These are phyloP conservation scores for Pseudanteris insignis DNA, from an alignment of 2,888 invertebrate genomes.

Conservation along the genomic window DNA sequence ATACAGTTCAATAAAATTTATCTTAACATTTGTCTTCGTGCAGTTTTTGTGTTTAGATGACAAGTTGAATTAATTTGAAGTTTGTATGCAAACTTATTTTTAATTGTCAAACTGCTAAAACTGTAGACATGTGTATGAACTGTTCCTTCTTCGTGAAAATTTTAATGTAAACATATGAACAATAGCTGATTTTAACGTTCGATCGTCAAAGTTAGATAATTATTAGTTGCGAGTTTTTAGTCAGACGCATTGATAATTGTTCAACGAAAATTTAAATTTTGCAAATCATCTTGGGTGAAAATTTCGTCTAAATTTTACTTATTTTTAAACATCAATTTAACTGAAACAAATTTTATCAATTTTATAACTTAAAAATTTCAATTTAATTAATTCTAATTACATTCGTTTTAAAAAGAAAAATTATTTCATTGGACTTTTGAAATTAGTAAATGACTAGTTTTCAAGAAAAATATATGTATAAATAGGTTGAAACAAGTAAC, in stretches of 20 bases:
- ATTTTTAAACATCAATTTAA: background rate
- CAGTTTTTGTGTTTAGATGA: too few species aligned
- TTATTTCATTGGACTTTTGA: too few species aligned
- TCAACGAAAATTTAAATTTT: background rate
- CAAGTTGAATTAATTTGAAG: slow-evolving; percentile 5
- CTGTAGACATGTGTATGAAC: slow-evolving; percentile 27
- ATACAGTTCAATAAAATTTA: too few species aligned
- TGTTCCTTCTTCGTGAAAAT: slow-evolving; percentile 28
- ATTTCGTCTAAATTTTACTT: background rate
- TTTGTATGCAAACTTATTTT: slow-evolving; percentile 7
- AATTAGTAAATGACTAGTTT: too few species aligned
- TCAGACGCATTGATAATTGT: slow-evolving; percentile 17
- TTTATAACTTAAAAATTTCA: too few species aligned
- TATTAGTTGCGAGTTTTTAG: slow-evolving; percentile 21
- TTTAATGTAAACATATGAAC: slow-evolving; percentile 22
- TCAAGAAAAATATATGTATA: too few species aligned
- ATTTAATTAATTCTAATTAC: too few species aligned
- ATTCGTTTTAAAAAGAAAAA: too few species aligned
- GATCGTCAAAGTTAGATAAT: slow-evolving; percentile 24
- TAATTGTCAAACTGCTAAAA: slow-evolving; percentile 9
- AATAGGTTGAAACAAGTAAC: too few species aligned
- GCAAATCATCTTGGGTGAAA: too few species aligned
- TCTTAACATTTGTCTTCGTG: too few species aligned
- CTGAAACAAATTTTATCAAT: background rate
- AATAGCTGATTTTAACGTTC: slow-evolving; percentile 24